Percentiles rank a stretch among this genome's conserved stretches.
Conservation (phyloP, 35 echinoderm and acorn worm species). For the Diadema setosum region DNA sequence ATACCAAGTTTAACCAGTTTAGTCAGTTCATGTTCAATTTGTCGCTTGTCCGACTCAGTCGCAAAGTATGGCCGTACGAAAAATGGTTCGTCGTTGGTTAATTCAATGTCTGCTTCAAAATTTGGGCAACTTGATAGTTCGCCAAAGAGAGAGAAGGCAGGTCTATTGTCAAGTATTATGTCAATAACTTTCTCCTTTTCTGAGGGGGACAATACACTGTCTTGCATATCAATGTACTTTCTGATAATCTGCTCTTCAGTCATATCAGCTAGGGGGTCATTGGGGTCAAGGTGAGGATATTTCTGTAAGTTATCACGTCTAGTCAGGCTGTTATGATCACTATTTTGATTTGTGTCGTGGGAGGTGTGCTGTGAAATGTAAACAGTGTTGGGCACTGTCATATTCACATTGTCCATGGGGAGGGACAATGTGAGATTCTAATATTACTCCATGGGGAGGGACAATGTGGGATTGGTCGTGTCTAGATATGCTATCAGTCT, state of each 20-base stretch:
- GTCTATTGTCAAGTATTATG: not conserved
- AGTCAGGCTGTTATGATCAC: not conserved
- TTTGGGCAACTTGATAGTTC: conserved; percentile 29
- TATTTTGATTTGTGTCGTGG: not conserved
- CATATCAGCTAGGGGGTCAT: not conserved
- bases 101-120: conserved; percentile 25
- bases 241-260: not conserved
- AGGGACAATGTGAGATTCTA: not conserved
- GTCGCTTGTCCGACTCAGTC: conserved; percentile 13
- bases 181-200: not conserved
- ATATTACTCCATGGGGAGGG: not conserved
- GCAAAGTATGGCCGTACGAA: conserved; percentile 32
- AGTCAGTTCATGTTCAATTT: conserved; percentile 11
- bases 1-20: conserved; percentile 53
- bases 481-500: not conserved
- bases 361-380: not conserved
- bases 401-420: not conserved
- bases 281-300: not conserved
- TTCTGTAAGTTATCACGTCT: not conserved
- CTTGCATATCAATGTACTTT: not conserved
- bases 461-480: not conserved
- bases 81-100: conserved; percentile 19
- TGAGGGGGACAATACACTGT: not conserved
- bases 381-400: not conserved
- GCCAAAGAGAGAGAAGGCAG: conserved; percentile 23